Conservation (phyloP, 2,888 invertebrate species). For the Petrolisthes manimaculis region DNA sequence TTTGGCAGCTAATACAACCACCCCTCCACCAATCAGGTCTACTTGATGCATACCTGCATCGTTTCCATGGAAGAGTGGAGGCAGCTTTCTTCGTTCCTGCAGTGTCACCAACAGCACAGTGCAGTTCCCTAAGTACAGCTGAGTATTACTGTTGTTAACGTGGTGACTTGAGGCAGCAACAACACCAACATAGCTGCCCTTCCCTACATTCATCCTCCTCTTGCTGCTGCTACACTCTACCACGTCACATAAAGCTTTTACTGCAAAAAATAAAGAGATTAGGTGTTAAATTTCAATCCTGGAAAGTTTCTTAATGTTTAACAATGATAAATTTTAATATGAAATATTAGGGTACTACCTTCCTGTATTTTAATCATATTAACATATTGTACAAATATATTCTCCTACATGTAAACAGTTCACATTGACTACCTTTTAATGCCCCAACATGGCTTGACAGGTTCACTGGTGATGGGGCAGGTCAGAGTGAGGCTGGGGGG, state of each 20-base stretch:
- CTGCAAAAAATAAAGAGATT: constrained; percentile 27
- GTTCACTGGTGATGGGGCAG: constrained; percentile 30
- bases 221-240: constrained; percentile 10
- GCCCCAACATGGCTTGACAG: constrained; percentile 24
- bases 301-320: too few species aligned
- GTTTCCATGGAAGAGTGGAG: constrained; percentile 24
- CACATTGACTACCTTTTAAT: constrained; percentile 26
- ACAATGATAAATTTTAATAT: too few species aligned
- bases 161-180: constrained; percentile 6
- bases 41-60: constrained; percentile 13
- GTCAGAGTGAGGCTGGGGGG: constrained; percentile 14
- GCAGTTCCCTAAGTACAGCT: constrained; percentile 43
- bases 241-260: constrained; percentile 44
- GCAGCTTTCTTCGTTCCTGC: constrained; percentile 12
- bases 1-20: not conserved
- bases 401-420: too few species aligned
- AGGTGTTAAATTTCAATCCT: too few species aligned
- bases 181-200: constrained; percentile 1
- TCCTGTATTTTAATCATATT: too few species aligned
- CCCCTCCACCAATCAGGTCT: not conserved
- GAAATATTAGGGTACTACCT: too few species aligned
- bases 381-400: too few species aligned
- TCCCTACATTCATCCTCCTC: not conserved
- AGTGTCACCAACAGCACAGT: constrained; percentile 29
- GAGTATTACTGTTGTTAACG: constrained; percentile 36